Percentiles rank a stretch among this genome's conserved stretches.
phyloP scores from a whole-genome alignment of 2,797 vertebrate genomes.

The Spinibarbus caldwelli region DNA sequence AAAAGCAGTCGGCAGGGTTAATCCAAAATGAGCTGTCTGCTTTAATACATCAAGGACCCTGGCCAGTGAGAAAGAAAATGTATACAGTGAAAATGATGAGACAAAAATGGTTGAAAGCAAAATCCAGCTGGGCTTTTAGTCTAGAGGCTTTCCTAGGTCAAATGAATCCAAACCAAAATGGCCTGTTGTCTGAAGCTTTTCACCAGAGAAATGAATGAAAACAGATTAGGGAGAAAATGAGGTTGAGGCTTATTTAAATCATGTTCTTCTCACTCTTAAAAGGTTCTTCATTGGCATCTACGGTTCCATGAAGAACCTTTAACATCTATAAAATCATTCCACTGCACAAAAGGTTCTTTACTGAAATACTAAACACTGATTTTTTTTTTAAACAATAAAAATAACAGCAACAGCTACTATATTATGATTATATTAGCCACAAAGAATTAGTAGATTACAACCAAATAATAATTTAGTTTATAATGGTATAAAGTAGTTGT shows the following conservation, averaged over 20 bases:
- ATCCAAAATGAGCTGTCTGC: slow-evolving; percentile 21
- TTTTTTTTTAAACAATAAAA: too few relatives aligned
- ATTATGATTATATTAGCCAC: not conserved
- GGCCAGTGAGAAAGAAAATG: not conserved
- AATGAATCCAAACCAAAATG: not conserved
- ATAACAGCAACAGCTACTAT: not conserved
- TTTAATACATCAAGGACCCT: slow-evolving; percentile 19
- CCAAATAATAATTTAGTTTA: not conserved
- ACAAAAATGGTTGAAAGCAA: slow-evolving; percentile 4
- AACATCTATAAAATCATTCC: not conserved
- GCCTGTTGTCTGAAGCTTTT: not conserved
- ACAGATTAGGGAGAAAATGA: not conserved
- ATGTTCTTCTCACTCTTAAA: not conserved
- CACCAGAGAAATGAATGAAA: not conserved
- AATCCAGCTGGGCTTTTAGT: slow-evolving; percentile 12
- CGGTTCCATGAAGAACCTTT: not conserved
- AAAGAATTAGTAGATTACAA: not conserved
- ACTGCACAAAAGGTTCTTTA: not conserved
- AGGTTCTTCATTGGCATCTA: not conserved
- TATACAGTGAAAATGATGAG: not conserved
- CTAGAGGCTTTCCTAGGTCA: not conserved
- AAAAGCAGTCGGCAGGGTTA: slow-evolving; percentile 6
- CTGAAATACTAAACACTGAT: too few relatives aligned
- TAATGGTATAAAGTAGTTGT: not conserved
- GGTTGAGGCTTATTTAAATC: not conserved